Evolutionary conservation across 1,140 invertebrate species (phyloP), one percentile per base, ranked within the genome.

Genomic region (Panagrolaimus sp.): DNA sequence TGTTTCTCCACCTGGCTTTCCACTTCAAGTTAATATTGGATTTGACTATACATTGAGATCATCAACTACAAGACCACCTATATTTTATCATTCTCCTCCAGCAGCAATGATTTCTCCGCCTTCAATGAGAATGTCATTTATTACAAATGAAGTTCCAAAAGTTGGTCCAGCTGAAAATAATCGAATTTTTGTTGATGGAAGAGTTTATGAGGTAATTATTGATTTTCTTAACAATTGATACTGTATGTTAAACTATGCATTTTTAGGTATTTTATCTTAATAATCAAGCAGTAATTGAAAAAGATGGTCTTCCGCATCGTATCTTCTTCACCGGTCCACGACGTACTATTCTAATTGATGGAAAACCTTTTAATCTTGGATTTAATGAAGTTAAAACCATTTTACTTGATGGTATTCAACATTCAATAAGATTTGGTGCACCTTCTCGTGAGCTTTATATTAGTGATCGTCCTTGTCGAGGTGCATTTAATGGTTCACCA

Each of bases 371-470:
- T 58, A 45, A 67, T 12, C 24, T 82, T 65, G 65, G 32, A 9
- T 82, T 82, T 58, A 83, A 78, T 17, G 81, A 83, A 55, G 69
- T 73, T 26, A 77, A 83, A 67, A 74, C 81, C 46, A 76, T 85
- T 84, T 80, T 80, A 66, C 78, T 88, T 70, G 78, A 86, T 74
- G 85, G 85, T 52, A 82, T 85, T 52, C 76, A 79, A 46, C 86
- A 85, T 75, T 87, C 89, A 69, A 90, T 98, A 43, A 88, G 90
- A 75, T 90, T 97, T 71, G 94, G 95, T 45, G 91, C 90, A 24
- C 94, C 94, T 0, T 93, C 92, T 0, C 87, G 92, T 65, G 94
- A 97, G 83, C 85, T 98, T 0, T 93, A 90, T 74, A 89, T 97
- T 32, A 91, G 96, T 80, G 91, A 91, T 52, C 87, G 89, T 75